Conservation (phyloP, 1,140 invertebrate genomes). For the Penaeus japonicus region DNA sequence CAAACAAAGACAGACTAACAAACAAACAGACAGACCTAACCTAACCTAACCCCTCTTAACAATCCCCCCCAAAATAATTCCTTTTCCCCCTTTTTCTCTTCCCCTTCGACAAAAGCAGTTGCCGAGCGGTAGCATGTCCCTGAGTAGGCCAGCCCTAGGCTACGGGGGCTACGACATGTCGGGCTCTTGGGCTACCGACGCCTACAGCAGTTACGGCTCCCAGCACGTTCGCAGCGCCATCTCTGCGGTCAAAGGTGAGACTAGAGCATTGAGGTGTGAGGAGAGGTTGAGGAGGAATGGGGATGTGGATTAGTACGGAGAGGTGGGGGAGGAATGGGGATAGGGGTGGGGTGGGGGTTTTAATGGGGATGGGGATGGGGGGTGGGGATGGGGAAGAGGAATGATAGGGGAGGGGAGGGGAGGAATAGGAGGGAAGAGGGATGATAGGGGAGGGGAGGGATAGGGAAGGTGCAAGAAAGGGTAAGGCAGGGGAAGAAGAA, state of each 20-base stretch:
- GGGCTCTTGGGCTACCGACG: background rate
- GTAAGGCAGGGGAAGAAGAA: background rate
- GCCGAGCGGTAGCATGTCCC: background rate
- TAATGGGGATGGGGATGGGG: no score
- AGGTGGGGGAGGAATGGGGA: no score
- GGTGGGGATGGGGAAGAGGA: no score
- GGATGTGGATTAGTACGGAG: no score
- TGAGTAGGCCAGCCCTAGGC: background rate
- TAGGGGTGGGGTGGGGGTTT: no score
- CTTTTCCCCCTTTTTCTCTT: background rate
- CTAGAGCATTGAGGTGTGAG: no score
- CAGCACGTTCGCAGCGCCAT: constrained; percentile 25
- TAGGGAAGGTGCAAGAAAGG: background rate
- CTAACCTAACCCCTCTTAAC: no score
- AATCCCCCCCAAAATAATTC: no score
- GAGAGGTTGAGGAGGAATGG: no score
- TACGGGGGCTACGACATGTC: constrained; percentile 25
- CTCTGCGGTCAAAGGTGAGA: constrained; percentile 15
- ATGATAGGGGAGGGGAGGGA: background rate
- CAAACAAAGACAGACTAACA: no score
- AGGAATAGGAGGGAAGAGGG: background rate
- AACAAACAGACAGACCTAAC: no score
- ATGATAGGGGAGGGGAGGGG: background rate
- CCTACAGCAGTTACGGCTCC: background rate
- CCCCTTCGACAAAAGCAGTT: background rate